Evolutionary conservation across 2,888 invertebrate species (phyloP).

Genomic region (Agrypnus murinus): DNA sequence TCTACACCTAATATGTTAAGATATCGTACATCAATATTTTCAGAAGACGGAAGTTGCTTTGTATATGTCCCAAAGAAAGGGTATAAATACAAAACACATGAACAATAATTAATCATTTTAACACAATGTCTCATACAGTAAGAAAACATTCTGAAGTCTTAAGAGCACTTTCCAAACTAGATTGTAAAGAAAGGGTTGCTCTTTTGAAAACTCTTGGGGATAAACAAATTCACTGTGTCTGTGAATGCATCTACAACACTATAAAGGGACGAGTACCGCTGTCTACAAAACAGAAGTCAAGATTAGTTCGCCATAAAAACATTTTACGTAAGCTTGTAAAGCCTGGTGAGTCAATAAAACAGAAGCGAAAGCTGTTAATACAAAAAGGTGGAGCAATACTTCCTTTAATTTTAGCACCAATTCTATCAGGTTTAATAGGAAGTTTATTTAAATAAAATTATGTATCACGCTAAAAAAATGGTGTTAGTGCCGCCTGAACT

Average conservation of each 20-base stretch:
- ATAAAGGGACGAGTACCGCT: not conserved
- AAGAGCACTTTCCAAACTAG: not conserved
- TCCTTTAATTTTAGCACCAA: not conserved
- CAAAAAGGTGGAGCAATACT: conserved; percentile 14
- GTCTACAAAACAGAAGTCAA: not conserved
- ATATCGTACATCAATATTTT: conserved; percentile 4
- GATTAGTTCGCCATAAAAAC: not conserved
- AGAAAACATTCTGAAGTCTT: not conserved
- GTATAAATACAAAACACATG: too few species aligned
- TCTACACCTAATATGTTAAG: not conserved
- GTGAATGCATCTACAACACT: conserved; percentile 8
- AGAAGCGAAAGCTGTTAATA: conserved; percentile 6
- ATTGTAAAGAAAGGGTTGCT: not conserved
- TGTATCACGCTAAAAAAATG: conserved; percentile 21
- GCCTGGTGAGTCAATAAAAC: not conserved
- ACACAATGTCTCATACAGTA: not conserved
- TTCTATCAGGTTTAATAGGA: not conserved
- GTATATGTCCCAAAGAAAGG: not conserved
- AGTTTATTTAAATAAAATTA: conserved; percentile 22
- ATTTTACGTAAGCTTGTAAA: conserved; percentile 2
- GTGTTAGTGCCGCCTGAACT: conserved; percentile 8
- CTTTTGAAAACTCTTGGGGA: not conserved
- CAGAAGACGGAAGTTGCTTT: conserved; percentile 11
- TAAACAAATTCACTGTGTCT: conserved; percentile 11
- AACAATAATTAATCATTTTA: too few species aligned